phyloP scores from a whole-genome alignment of 1,140 invertebrate genomes.

The Eupristina koningsbergeri region DNA sequence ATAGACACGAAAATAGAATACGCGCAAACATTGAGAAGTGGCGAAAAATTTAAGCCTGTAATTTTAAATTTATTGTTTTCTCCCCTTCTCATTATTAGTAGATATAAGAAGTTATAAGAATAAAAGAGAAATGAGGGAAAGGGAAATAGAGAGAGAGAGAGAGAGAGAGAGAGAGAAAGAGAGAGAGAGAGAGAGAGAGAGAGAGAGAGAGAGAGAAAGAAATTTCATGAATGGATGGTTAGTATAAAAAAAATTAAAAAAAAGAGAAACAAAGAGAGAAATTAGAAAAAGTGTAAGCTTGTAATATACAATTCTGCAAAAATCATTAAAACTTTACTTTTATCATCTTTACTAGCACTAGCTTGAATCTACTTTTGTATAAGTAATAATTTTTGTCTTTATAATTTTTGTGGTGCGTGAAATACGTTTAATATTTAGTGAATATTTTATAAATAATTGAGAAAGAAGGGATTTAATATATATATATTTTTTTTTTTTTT shows the following conservation, averaged over 20 bases:
- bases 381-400: no score
- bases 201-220: no score
- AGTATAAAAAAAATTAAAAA: no score
- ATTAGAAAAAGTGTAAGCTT: no score
- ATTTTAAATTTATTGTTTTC: background rate
- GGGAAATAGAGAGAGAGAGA: background rate
- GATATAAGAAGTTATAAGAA: background rate
- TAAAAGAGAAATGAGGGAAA: background rate
- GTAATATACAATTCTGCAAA: no score
- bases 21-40: constrained; percentile 33
- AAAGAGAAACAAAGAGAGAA: no score
- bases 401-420: constrained; percentile 16
- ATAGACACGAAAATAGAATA: constrained; percentile 72
- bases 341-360: no score
- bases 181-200: no score
- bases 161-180: background rate
- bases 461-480: background rate
- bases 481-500: background rate
- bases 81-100: background rate
- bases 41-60: background rate
- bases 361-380: no score
- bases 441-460: background rate
- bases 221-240: no score
- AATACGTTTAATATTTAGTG: background rate
- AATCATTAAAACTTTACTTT: no score